Evolutionary conservation across 2,797 vertebrate genomes (phyloP).

Genomic region (Peromyscus melanophrys): DNA sequence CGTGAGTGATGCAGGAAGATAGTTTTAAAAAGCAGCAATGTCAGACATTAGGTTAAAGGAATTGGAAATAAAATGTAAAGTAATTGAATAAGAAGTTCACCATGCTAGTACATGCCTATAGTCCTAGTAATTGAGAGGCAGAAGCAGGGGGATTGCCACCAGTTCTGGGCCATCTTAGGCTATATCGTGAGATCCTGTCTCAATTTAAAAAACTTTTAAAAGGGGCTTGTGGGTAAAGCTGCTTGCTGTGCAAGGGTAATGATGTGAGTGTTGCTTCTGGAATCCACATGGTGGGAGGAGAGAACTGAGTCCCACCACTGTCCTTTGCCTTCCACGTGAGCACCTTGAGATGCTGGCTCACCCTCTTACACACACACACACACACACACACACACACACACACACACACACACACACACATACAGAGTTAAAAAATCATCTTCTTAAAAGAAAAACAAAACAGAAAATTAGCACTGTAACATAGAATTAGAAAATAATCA

Average conservation of each 20-base stretch:
- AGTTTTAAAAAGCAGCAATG: neutral
- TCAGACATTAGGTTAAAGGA: neutral
- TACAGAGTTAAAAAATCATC: neutral
- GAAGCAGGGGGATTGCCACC: neutral
- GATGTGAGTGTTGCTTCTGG: neutral
- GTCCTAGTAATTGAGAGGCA: neutral
- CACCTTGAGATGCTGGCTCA: neutral
- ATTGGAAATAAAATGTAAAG: neutral
- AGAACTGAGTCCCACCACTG: neutral
- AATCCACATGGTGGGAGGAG: neutral
- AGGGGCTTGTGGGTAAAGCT: neutral
- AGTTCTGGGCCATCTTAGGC: neutral
- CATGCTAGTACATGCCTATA: neutral
- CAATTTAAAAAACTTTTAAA: neutral
- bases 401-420: neutral
- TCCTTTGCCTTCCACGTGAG: neutral
- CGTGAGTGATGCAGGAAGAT: neutral
- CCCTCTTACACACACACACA: neutral
- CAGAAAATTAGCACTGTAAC: neutral
- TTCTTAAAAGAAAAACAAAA: neutral
- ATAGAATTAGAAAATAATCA: neutral
- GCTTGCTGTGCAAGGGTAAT: neutral
- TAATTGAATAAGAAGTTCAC: neutral
- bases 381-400: neutral
- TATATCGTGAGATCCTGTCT: neutral